Evolutionary conservation across 2,797 vertebrate species (phyloP).

Genomic region (Salmo trutta): DNA sequence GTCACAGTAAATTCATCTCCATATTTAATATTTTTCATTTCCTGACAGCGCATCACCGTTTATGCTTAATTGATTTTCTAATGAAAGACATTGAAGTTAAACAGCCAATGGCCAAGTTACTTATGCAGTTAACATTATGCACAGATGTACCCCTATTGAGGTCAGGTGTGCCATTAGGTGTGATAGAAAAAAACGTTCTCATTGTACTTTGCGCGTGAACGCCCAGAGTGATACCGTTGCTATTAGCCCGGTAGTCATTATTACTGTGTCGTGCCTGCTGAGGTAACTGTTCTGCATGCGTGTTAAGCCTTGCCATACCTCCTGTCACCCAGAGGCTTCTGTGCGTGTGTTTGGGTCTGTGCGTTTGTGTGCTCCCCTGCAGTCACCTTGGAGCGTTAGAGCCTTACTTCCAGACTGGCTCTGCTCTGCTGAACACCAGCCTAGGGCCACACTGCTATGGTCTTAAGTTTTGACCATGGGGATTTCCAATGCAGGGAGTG

Average conservation of each 20-base stretch:
- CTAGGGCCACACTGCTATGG: not conserved
- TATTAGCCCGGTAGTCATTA: not conserved
- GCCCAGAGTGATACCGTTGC: not conserved
- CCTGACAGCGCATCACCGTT: not conserved
- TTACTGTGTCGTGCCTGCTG: not conserved
- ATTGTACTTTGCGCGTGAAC: not conserved
- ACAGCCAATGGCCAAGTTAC: slow-evolving; percentile 20
- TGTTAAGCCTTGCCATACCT: slow-evolving; percentile 21
- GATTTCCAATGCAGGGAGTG: not conserved
- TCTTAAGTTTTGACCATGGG: not conserved
- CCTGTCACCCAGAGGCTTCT: slow-evolving; percentile 31
- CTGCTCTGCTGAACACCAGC: not conserved
- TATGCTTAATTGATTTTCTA: not conserved
- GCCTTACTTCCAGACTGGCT: not conserved
- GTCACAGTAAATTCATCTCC: not conserved
- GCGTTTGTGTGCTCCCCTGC: not conserved
- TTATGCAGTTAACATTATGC: slow-evolving; percentile 19
- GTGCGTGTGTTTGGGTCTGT: not conserved
- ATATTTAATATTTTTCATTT: not conserved
- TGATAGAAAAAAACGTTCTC: too few relatives aligned
- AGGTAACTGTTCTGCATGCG: not conserved
- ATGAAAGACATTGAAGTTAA: slow-evolving; percentile 27
- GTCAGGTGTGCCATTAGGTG: slow-evolving; percentile 8
- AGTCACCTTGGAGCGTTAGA: not conserved
- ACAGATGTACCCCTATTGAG: slow-evolving; percentile 9